These are phyloP conservation scores for Cerceris rybyensis DNA, from an alignment of 2,888 invertebrate species.

Conservation along the genomic window DNA sequence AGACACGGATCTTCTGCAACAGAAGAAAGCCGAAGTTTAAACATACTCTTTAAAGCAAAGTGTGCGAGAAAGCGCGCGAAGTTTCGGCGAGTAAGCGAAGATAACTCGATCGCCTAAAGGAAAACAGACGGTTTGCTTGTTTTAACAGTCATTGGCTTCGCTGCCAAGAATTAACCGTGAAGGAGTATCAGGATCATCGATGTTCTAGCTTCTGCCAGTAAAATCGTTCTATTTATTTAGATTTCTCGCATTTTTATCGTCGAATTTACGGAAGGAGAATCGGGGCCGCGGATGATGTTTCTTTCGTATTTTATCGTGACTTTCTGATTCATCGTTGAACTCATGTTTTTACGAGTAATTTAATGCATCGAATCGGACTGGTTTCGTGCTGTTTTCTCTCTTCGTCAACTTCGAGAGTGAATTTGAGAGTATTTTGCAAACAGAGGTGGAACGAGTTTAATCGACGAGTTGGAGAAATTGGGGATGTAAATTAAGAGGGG, in stretches of 20 bases:
- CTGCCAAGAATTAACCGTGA: neutral
- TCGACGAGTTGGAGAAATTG: too few relatives aligned
- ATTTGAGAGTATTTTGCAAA: neutral
- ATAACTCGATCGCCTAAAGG: neutral
- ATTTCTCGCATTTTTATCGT: neutral
- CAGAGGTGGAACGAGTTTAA: too few relatives aligned
- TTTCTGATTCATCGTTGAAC: too few relatives aligned
- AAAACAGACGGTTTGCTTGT: slow-evolving; percentile 4
- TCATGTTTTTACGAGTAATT: too few relatives aligned
- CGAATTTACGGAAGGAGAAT: too few relatives aligned
- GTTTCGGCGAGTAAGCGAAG: too few relatives aligned
- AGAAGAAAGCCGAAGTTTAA: slow-evolving; percentile 4
- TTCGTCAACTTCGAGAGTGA: too few relatives aligned
- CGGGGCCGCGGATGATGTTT: too few relatives aligned
- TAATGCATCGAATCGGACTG: too few relatives aligned
- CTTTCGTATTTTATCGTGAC: too few relatives aligned
- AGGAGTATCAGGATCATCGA: neutral
- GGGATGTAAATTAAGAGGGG: neutral
- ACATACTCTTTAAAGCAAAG: neutral
- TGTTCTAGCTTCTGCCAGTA: neutral
- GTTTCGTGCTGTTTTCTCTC: too few relatives aligned
- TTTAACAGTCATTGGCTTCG: slow-evolving; percentile 1
- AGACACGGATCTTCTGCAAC: slow-evolving; percentile 66
- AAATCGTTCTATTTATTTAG: neutral
- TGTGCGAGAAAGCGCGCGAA: too few relatives aligned